Conservation (phyloP, 1,140 invertebrate species). For the Drosophila nasuta region DNA sequence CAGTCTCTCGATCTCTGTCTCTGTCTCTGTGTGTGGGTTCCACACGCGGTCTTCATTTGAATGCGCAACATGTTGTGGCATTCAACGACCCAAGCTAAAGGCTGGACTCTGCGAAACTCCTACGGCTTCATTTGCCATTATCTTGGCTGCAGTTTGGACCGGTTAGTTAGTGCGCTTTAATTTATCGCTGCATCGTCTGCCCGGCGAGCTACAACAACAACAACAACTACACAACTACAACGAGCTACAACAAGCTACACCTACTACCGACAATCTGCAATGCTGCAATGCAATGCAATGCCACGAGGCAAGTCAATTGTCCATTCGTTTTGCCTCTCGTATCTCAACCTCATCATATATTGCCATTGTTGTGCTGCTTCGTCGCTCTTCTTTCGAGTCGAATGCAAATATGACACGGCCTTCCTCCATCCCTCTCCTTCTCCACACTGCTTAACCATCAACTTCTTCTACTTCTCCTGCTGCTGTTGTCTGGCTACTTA, state of each 20-base stretch:
- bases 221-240: neutral
- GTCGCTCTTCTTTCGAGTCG: constrained; percentile 14
- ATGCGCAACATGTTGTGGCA: constrained; percentile 54
- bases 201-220: neutral
- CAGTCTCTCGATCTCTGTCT: constrained; percentile 26
- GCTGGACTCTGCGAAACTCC: constrained; percentile 38
- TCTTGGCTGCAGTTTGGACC: constrained; percentile 49
- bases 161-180: constrained; percentile 74
- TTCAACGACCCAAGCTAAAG: constrained; percentile 11
- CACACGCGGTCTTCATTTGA: constrained; percentile 57
- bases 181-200: constrained; percentile 65
- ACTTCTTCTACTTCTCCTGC: neutral
- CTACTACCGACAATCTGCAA: constrained; percentile 24
- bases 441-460: neutral
- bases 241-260: constrained; percentile 12
- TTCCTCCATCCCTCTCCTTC: neutral
- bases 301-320: constrained; percentile 81
- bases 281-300: constrained; percentile 40
- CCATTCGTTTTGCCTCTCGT: constrained; percentile 28
- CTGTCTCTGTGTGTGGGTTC: constrained; percentile 34
- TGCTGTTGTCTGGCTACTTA: constrained; percentile 31
- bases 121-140: constrained; percentile 82
- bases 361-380: constrained; percentile 14
- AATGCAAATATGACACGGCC: constrained; percentile 69
- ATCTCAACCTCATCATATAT: constrained; percentile 62